A percentile compares a stretch with the other conserved stretches of the same genome.
Conservation (phyloP, 2,113 vertebrate species). For the Oxygymnocypris stewartii region DNA sequence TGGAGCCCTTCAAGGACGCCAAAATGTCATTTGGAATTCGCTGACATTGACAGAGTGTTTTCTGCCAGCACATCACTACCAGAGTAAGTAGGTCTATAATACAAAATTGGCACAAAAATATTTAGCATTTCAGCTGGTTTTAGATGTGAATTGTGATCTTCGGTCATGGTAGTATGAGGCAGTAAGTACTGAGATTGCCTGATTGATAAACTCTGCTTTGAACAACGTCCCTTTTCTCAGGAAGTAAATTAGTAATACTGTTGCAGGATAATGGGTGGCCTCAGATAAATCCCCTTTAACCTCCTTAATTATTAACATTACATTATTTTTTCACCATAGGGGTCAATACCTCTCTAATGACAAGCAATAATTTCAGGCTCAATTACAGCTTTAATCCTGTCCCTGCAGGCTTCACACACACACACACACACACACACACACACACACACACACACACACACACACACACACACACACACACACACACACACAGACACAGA, state of each 20-base stretch:
- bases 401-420: neutral
- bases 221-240: neutral
- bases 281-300: slow-evolving; percentile 18
- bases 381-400: slow-evolving; percentile 45
- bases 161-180: neutral
- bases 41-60: slow-evolving; percentile 11
- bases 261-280: slow-evolving; percentile 16
- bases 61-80: slow-evolving; percentile 7
- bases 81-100: neutral
- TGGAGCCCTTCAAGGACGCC: neutral
- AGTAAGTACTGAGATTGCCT: slow-evolving; percentile 7
- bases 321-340: slow-evolving; percentile 43
- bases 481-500: neutral
- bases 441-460: neutral
- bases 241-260: slow-evolving; percentile 28
- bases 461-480: neutral
- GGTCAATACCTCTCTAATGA: slow-evolving; percentile 39
- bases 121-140: slow-evolving; percentile 1
- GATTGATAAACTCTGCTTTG: slow-evolving; percentile 23
- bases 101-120: too few relatives aligned
- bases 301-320: slow-evolving; percentile 46
- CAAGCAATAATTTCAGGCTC: slow-evolving; percentile 32
- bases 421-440: neutral
- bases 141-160: slow-evolving; percentile 5
- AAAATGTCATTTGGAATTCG: slow-evolving; percentile 15